Percentiles rank a stretch among this genome's conserved stretches.
These are phyloP conservation scores for Drosophila rellima DNA, from an alignment of 2,888 invertebrate species.

Conservation along the genomic window DNA sequence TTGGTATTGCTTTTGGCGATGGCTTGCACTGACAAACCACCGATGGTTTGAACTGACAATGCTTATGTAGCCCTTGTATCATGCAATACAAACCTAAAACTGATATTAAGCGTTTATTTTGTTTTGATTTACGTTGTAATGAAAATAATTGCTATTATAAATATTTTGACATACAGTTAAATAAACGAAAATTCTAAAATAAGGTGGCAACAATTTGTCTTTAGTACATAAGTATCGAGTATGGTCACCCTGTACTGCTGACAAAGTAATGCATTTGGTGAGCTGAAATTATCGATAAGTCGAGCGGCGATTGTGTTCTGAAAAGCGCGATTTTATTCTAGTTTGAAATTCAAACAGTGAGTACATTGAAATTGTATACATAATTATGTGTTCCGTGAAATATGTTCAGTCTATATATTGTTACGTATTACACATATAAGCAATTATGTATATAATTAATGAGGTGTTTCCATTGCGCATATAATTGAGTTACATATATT, in stretches of 20 bases:
- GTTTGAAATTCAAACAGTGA: conserved; percentile 1
- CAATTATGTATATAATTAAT: neutral
- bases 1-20: too few relatives aligned
- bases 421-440: conserved; percentile 10
- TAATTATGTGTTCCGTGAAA: neutral
- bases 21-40: neutral
- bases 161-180: too few relatives aligned
- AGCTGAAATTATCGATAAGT: neutral
- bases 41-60: too few relatives aligned
- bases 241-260: conserved; percentile 1
- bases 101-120: too few relatives aligned
- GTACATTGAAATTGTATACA: neutral
- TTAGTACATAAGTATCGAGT: too few relatives aligned
- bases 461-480: neutral
- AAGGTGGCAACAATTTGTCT: too few relatives aligned
- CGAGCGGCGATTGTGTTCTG: neutral
- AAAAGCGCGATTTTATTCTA: conserved; percentile 4
- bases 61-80: too few relatives aligned
- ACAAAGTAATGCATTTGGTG: neutral
- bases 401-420: neutral
- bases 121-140: too few relatives aligned
- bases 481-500: neutral
- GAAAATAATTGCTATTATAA: too few relatives aligned
- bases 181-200: too few relatives aligned
- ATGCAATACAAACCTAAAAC: too few relatives aligned